These are phyloP conservation scores for Garra rufa DNA, from an alignment of 2,113 vertebrate species.

Conservation along the genomic window DNA sequence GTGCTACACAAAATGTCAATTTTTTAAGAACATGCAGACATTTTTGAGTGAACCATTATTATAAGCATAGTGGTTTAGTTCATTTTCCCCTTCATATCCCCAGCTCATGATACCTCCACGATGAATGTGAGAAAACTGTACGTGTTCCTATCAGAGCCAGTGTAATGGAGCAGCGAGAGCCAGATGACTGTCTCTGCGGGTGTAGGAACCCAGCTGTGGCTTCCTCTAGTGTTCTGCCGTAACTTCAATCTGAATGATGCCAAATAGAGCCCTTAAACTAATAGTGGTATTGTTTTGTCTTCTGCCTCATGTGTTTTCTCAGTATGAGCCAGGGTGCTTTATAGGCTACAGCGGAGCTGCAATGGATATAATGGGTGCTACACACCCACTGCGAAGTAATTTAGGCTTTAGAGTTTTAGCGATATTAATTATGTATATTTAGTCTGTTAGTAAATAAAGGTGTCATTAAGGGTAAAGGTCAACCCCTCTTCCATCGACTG, in stretches of 20 bases:
- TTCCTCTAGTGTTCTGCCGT: slow-evolving; percentile 59
- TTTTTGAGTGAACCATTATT: background rate
- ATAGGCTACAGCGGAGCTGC: background rate
- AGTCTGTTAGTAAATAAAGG: background rate
- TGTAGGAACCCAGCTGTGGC: slow-evolving; percentile 45
- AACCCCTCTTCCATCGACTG: background rate
- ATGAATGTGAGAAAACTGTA: background rate
- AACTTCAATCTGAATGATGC: slow-evolving; percentile 37
- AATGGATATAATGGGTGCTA: too few species aligned
- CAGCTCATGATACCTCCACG: background rate
- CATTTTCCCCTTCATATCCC: background rate
- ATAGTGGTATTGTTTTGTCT: slow-evolving; percentile 37
- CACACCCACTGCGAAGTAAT: background rate
- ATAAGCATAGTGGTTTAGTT: background rate
- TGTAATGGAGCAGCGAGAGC: slow-evolving; percentile 24
- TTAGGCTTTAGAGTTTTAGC: background rate
- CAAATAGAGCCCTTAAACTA: slow-evolving; percentile 39
- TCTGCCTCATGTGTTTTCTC: slow-evolving; percentile 12
- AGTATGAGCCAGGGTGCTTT: background rate
- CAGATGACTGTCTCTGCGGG: slow-evolving; percentile 21
- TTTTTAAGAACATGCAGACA: background rate
- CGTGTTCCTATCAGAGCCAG: background rate
- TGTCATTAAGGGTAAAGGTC: background rate
- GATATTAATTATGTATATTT: slow-evolving; percentile 7
- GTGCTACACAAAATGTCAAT: background rate